phyloP scores from a whole-genome alignment of 2,113 vertebrate genomes.

The Nothobranchius kuhntae region DNA sequence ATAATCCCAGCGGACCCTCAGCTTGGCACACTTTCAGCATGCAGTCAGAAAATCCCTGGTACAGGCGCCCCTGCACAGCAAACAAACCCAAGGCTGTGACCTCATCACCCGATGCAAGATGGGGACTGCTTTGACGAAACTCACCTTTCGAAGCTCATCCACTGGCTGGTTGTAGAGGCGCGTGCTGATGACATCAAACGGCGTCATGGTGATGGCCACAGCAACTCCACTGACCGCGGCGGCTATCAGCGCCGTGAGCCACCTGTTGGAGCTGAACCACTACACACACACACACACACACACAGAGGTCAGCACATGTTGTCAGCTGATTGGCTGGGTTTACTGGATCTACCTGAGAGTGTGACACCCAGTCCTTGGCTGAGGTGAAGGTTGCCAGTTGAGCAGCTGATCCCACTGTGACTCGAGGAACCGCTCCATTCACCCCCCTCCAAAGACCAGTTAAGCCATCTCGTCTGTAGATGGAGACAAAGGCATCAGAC shows the following conservation, averaged over 20 bases:
- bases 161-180: slow-evolving; percentile 97
- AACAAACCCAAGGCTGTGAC: background rate
- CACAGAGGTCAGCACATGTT: background rate
- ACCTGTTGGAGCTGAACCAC: slow-evolving; percentile 87
- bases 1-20: slow-evolving; percentile 87
- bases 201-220: slow-evolving; percentile 88
- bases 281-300: slow-evolving; percentile 45
- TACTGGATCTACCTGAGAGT: slow-evolving; percentile 67
- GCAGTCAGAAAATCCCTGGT: slow-evolving; percentile 87
- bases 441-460: slow-evolving; percentile 91
- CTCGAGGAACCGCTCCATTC: slow-evolving; percentile 87
- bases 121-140: slow-evolving; percentile 13
- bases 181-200: slow-evolving; percentile 93
- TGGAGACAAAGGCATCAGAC: slow-evolving; percentile 82
- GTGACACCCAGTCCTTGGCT: slow-evolving; percentile 86
- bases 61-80: slow-evolving; percentile 83
- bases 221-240: slow-evolving; percentile 90
- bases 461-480: slow-evolving; percentile 88
- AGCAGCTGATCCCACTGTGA: slow-evolving; percentile 90
- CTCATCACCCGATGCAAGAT: background rate
- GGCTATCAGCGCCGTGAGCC: slow-evolving; percentile 83
- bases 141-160: slow-evolving; percentile 82
- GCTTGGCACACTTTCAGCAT: slow-evolving; percentile 83
- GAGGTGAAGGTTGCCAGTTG: slow-evolving; percentile 92
- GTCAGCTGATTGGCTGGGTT: background rate